Evolutionary conservation across 2,888 invertebrate species (phyloP).

Genomic region (Myopa tessellatipennis): DNA sequence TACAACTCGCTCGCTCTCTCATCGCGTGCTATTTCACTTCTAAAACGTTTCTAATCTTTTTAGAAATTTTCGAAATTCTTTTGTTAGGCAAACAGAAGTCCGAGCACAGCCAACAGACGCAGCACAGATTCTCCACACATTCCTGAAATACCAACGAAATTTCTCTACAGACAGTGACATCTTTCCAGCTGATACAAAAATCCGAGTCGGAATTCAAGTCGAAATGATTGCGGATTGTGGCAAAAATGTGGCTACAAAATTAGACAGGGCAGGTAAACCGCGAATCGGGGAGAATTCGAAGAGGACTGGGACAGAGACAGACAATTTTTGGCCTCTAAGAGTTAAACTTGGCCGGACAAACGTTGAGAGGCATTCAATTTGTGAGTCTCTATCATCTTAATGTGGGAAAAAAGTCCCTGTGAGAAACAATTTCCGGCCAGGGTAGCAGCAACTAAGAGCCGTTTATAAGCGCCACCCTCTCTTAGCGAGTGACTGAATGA

Average conservation of each 20-base stretch:
- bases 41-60: slow-evolving; percentile 40
- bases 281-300: too few species aligned
- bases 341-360: too few species aligned
- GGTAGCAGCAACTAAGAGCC: slow-evolving; percentile 43
- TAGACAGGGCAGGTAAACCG: too few species aligned
- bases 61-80: slow-evolving; percentile 57
- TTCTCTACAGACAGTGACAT: background rate
- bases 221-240: background rate
- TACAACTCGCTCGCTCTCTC: background rate
- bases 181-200: background rate
- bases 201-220: background rate
- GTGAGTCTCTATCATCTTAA: slow-evolving; percentile 3
- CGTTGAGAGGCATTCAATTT: too few species aligned
- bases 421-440: slow-evolving; percentile 52
- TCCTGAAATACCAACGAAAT: slow-evolving; percentile 27
- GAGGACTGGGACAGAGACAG: too few species aligned
- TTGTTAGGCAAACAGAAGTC: slow-evolving; percentile 62
- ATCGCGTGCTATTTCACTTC: background rate
- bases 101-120: slow-evolving; percentile 32
- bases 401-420: slow-evolving; percentile 49
- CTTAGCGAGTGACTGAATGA: background rate
- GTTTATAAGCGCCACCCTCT: background rate
- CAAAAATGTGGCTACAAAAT: background rate
- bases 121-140: background rate
- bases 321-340: too few species aligned